phyloP scores from a whole-genome alignment of 2,113 vertebrate species.

The Marmota flaviventris region DNA sequence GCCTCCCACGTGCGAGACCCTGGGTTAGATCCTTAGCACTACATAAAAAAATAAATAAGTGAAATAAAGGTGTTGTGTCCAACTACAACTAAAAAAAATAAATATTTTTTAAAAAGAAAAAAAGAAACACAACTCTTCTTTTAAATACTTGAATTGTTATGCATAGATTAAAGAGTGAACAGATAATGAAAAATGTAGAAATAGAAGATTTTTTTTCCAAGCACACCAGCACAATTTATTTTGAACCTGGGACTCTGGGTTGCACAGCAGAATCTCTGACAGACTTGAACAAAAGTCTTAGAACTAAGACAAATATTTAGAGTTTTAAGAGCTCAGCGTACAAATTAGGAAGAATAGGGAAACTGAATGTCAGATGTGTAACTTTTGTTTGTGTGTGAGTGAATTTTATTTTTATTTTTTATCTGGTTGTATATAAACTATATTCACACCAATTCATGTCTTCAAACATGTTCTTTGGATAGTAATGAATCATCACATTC shows the following conservation, averaged over 20 bases:
- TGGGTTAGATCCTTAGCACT: too few relatives aligned
- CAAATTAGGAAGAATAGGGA: constrained; percentile 77
- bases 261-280: constrained; percentile 65
- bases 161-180: constrained; percentile 20
- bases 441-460: too few relatives aligned
- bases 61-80: too few relatives aligned
- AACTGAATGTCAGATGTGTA: constrained; percentile 60
- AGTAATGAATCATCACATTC: too few relatives aligned
- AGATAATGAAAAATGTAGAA: constrained; percentile 39
- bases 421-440: too few relatives aligned
- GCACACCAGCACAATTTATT: background rate
- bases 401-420: too few relatives aligned
- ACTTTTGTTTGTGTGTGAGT: constrained; percentile 17
- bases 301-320: constrained; percentile 83
- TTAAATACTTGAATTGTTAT: constrained; percentile 32
- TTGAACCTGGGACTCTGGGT: constrained; percentile 14
- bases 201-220: background rate
- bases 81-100: too few relatives aligned
- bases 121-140: constrained; percentile 31
- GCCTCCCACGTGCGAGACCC: too few relatives aligned
- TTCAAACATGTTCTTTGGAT: too few relatives aligned
- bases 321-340: constrained; percentile 78
- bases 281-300: constrained; percentile 76
- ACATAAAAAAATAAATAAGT: too few relatives aligned
- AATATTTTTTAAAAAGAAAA: too few relatives aligned